Evolutionary conservation across 1,140 invertebrate genomes (phyloP).

Genomic region (Diorhabda sublineata): DNA sequence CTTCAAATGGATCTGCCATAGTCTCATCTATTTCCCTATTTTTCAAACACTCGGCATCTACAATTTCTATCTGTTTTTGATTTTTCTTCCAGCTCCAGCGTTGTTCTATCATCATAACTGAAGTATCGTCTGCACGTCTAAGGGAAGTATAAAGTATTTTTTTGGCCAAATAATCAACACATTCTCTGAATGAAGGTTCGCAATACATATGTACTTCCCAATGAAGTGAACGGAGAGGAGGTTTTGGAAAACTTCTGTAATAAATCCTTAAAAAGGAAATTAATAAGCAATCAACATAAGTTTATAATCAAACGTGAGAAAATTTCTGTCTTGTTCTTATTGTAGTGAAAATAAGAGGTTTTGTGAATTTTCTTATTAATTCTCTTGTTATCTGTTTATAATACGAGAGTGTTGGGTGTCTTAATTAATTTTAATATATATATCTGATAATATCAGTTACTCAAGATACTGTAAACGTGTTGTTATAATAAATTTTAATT

Average conservation of each 20-base stretch:
- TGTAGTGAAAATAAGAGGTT: too few species aligned
- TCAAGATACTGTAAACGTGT: too few species aligned
- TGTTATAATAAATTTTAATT: too few species aligned
- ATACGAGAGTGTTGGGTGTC: too few species aligned
- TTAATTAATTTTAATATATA: too few species aligned
- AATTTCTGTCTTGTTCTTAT: too few species aligned
- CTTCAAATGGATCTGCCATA: slow-evolving; percentile 53
- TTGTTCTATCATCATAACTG: slow-evolving; percentile 48
- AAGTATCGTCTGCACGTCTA: slow-evolving; percentile 51
- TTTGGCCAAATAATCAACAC: slow-evolving; percentile 54
- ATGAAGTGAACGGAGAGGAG: slow-evolving; percentile 53
- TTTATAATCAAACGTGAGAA: too few species aligned
- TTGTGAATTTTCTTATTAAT: too few species aligned
- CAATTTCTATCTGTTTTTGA: slow-evolving; percentile 42
- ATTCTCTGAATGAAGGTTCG: slow-evolving; percentile 50
- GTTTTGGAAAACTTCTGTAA: slow-evolving; percentile 52
- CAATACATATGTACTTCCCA: slow-evolving; percentile 60
- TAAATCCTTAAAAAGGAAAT: slow-evolving; percentile 27
- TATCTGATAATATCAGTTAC: too few species aligned
- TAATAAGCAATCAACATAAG: too few species aligned
- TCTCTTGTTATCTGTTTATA: too few species aligned
- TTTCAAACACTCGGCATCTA: slow-evolving; percentile 51
- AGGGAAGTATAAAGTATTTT: slow-evolving; percentile 44
- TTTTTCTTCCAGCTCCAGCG: slow-evolving; percentile 46
- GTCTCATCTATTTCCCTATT: slow-evolving; percentile 47